Evolutionary conservation across 2,797 vertebrate genomes (phyloP), one percentile per base, ranked within the genome.

Genomic region (Falco novaeseelandiae): DNA sequence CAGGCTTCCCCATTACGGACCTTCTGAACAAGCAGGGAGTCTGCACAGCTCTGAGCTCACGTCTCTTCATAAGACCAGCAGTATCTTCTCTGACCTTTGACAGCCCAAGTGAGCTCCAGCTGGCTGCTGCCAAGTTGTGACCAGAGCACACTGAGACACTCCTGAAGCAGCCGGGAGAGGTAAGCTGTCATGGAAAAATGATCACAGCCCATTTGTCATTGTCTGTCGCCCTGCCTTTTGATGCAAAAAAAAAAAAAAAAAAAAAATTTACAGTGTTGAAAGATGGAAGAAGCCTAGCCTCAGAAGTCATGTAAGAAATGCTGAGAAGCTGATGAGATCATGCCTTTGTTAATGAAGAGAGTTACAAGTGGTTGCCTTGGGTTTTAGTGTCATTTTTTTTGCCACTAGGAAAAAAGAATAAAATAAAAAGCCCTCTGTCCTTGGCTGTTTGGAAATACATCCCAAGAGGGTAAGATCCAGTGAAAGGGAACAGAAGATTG

Each of bases 331-430:
- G 85, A 92, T 87, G 54, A 89, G 42, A 69, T 48, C 22, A 62
- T 59, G 58, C 9, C 14, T 95, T 90, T 93, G 72, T 80, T 79
- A 88, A 78, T 27, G 58, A 78, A 78, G n/a, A 81, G 15, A 93
- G 44, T 78, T 52, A 89, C 63, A 96, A 94, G 51, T 0, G 0
- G 46, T 55, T 90, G 80, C 42, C 46, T 89, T 89, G 57, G 3
- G 17, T 91, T 80, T 72, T 29, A 57, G 44, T 72, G 46, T n/a
- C 15, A 70, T 73, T 95, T 94, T 73, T 95, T 94, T 87, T 90
- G 82, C 65, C 65, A 88, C 44, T 14, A 48, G 17, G 11, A 58
- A 79, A 83, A 90, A 42, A 42, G 40, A 42, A 42, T 42, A 42
- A 42, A 42, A 42, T 42, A 58, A 79, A 83, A 90, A 90, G n/a